These are phyloP conservation scores for Oostethus manadensis DNA, from an alignment of 2,113 vertebrate genomes.

Conservation along the genomic window DNA sequence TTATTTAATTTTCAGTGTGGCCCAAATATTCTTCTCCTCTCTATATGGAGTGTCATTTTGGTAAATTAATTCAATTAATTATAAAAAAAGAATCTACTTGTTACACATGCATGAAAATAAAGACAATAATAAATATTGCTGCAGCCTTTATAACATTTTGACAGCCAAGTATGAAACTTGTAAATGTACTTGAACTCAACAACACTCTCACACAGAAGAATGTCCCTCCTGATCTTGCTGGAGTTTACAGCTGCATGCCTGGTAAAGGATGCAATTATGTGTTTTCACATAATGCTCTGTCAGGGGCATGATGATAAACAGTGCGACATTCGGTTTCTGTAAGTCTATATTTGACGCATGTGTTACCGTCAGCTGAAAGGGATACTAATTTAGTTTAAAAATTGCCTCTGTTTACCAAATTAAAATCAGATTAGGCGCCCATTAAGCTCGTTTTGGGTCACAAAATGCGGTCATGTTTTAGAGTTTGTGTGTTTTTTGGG, in stretches of 20 bases:
- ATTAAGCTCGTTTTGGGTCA: conserved; percentile 18
- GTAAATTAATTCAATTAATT: background rate
- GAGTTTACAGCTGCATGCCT: conserved; percentile 33
- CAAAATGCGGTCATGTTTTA: conserved; percentile 12
- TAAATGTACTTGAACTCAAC: conserved; percentile 6
- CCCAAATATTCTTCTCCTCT: background rate
- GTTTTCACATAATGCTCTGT: conserved; percentile 46
- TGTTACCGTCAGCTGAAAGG: conserved; percentile 12
- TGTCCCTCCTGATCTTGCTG: conserved; percentile 25
- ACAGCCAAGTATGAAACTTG: background rate
- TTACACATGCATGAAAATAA: no score
- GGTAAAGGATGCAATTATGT: conserved; percentile 39
- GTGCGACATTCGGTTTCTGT: conserved; percentile 7
- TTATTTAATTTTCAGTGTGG: background rate
- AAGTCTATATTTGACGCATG: conserved; percentile 21
- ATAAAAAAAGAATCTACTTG: background rate
- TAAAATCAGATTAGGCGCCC: conserved; percentile 10
- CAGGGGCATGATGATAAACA: conserved; percentile 42
- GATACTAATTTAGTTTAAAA: conserved; percentile 28
- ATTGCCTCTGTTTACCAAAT: conserved; percentile 14
- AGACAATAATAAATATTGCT: background rate
- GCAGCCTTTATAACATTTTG: background rate
- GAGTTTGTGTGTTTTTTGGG: conserved; percentile 14
- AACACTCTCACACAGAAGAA: conserved; percentile 4
- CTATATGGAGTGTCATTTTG: background rate